Evolutionary conservation across 2,888 invertebrate species (phyloP), one percentile per base, ranked within the genome.

Genomic region (Neuroscelio doddi): DNA sequence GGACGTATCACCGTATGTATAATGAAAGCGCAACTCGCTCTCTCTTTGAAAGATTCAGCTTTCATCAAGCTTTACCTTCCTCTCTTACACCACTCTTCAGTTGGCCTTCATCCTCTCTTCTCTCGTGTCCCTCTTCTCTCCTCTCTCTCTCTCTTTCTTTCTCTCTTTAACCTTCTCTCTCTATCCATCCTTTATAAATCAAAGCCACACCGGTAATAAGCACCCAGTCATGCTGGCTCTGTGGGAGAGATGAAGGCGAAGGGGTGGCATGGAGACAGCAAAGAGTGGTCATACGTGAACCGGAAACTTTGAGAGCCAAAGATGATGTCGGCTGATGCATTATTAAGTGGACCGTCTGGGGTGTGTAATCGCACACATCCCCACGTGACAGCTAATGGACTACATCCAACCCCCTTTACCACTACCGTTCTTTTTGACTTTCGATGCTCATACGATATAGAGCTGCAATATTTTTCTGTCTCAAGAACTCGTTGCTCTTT

Each of bases 181-280:
- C 68, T 61, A 68, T 69, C 70, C 68, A 64, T 76, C 75, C 78
- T 80, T 78, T 77, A 77, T 79, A 80, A 83, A 83, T 83, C 82
- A 83, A 83, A 83, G 83, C 80, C 74, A 66, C 69, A 73, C 62
- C 73, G 70, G 78, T 83, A 83, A 83, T 82, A 82, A 82, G 81
- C 80, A 77, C 68, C 73, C 71, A 58, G 62, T 42, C 42, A 42
- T 27, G 68, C 51, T 45, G 59, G 57, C 38, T 44, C 55, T 21
- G 42, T 42, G 45, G 58, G 26, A 32, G 45, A 49, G 45, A 34
- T 47, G 57, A 44, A 56, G 68, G 51, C 46, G 53, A n/a, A n/a
- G 58, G 62, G 53, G 52, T 45, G 63, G 55, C 34, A 56, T 64
- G 45, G 57, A 69, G 74, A 70, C 72, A 66, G 68, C 68, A 52